Conservation (phyloP, 2,797 vertebrate genomes). For the Aplochiton taeniatus region DNA sequence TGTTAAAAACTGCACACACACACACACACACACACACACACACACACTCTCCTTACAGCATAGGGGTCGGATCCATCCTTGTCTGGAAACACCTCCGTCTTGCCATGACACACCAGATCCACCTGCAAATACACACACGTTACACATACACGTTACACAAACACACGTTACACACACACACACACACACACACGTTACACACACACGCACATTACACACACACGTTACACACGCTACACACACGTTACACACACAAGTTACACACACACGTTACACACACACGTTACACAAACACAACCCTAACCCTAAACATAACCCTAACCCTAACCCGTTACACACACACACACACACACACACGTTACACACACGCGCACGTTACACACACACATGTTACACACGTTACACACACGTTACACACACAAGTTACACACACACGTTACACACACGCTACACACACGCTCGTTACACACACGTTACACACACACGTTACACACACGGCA, state of each 20-base stretch:
- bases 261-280: not conserved
- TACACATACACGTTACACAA: conserved; percentile 16
- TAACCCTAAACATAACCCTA: too few species aligned
- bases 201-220: not conserved
- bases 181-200: not conserved
- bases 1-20: not conserved
- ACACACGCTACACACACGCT: conserved; percentile 20
- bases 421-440: conserved; percentile 4
- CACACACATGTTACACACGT: too few species aligned
- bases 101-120: conserved; percentile 92
- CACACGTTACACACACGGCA: conserved; percentile 1
- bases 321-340: conserved; percentile 3
- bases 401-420: conserved; percentile 1
- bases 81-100: conserved; percentile 91
- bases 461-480: too few species aligned
- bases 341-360: conserved; percentile 2
- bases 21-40: not conserved
- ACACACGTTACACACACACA: conserved; percentile 11
- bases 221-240: not conserved
- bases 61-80: conserved; percentile 88
- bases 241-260: too few species aligned
- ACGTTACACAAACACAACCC: not conserved
- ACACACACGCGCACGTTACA: conserved; percentile 15
- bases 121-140: conserved; percentile 71
- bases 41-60: conserved; percentile 72